These are phyloP conservation scores for Athripsodes cinereus DNA, from an alignment of 2,888 invertebrate genomes.

Conservation along the genomic window DNA sequence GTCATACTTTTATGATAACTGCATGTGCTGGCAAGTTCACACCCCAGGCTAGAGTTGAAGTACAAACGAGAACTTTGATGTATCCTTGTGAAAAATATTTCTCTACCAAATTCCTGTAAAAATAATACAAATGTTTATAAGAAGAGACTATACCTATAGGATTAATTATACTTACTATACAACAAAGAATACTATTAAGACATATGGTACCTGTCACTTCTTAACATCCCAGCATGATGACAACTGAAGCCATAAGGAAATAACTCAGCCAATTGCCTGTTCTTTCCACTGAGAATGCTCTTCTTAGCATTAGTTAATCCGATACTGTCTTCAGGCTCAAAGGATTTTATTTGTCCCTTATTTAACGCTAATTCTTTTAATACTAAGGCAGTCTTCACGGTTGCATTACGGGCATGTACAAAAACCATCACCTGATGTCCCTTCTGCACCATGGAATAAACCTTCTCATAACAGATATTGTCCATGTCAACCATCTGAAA, in stretches of 20 bases:
- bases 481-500: slow-evolving; percentile 75
- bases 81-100: slow-evolving; percentile 84
- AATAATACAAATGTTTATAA: neutral
- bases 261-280: slow-evolving; percentile 76
- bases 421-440: slow-evolving; percentile 98
- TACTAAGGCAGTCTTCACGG: slow-evolving; percentile 79
- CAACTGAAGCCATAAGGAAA: slow-evolving; percentile 85
- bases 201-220: slow-evolving; percentile 66
- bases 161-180: slow-evolving; percentile 1
- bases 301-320: slow-evolving; percentile 64
- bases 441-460: slow-evolving; percentile 73
- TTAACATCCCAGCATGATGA: slow-evolving; percentile 94
- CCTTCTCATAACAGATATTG: slow-evolving; percentile 88
- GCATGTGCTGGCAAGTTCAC: slow-evolving; percentile 99
- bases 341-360: slow-evolving; percentile 63
- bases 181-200: too few species aligned
- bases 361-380: slow-evolving; percentile 77
- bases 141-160: neutral
- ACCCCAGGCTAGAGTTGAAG: slow-evolving; percentile 98
- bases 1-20: slow-evolving; percentile 89
- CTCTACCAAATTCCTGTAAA: slow-evolving; percentile 69
- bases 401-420: slow-evolving; percentile 96
- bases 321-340: slow-evolving; percentile 58
- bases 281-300: slow-evolving; percentile 65
- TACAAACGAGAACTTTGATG: slow-evolving; percentile 88